Evolutionary conservation across 2,113 vertebrate genomes (phyloP).

Genomic region (Lamprotornis superbus): DNA sequence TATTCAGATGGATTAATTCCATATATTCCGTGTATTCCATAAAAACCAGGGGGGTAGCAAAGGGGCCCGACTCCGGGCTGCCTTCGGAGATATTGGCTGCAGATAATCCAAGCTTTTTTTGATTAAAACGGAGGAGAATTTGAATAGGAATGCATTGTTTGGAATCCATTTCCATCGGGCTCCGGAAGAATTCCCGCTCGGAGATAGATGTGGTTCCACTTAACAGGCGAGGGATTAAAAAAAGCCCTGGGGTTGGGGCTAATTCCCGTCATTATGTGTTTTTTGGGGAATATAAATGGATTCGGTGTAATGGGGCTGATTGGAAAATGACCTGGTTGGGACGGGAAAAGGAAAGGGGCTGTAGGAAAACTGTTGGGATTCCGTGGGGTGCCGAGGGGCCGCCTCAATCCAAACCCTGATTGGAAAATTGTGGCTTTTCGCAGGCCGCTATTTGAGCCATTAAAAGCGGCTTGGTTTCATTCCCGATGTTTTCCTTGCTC

Average conservation of each 20-base stretch:
- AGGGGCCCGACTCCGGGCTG: slow-evolving; percentile 56
- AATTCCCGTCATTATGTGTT: slow-evolving; percentile 71
- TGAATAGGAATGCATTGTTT: slow-evolving; percentile 81
- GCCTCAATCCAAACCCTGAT: slow-evolving; percentile 54
- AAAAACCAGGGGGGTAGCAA: slow-evolving; percentile 11
- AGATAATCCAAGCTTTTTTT: slow-evolving; percentile 79
- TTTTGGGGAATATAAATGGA: slow-evolving; percentile 46
- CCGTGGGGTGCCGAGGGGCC: neutral
- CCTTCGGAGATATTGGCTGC: slow-evolving; percentile 72
- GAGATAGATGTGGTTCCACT: slow-evolving; percentile 75
- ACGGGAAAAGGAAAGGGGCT: slow-evolving; percentile 41
- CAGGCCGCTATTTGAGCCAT: slow-evolving; percentile 55
- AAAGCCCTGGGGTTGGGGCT: slow-evolving; percentile 50
- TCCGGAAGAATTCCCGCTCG: slow-evolving; percentile 71
- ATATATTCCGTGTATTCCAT: neutral
- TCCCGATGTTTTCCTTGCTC: slow-evolving; percentile 31
- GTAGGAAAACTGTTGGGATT: slow-evolving; percentile 50
- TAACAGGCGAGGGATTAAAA: slow-evolving; percentile 72
- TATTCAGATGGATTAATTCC: slow-evolving; percentile 43
- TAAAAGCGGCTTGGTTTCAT: slow-evolving; percentile 44
- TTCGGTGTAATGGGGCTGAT: slow-evolving; percentile 59
- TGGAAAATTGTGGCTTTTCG: slow-evolving; percentile 65
- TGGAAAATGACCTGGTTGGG: slow-evolving; percentile 71
- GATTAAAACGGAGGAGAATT: slow-evolving; percentile 75
- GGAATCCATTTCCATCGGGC: slow-evolving; percentile 69